These are phyloP conservation scores for Nymphicus hollandicus DNA, from an alignment of 2,113 vertebrate species.

Conservation along the genomic window DNA sequence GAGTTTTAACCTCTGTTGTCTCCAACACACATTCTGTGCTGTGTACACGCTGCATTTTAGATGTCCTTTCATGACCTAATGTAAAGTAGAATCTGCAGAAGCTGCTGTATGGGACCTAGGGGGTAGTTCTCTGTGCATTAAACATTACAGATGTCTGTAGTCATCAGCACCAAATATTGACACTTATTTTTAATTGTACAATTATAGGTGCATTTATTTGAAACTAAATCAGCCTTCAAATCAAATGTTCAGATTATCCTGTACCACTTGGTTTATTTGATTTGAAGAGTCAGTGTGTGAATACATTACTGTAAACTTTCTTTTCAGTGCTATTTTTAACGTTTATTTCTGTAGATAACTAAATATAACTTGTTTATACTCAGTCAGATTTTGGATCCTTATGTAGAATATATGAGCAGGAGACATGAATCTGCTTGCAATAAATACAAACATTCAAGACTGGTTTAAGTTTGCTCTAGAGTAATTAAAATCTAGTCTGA, in stretches of 20 bases:
- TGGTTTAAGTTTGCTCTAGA: constrained; percentile 34
- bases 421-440: constrained; percentile 81
- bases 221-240: constrained; percentile 69
- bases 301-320: constrained; percentile 77
- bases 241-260: constrained; percentile 51
- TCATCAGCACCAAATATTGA: constrained; percentile 64
- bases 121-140: constrained; percentile 61
- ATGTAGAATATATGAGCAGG: constrained; percentile 72
- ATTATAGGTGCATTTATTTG: constrained; percentile 61
- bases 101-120: constrained; percentile 36
- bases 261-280: constrained; percentile 60
- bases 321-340: constrained; percentile 83
- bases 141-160: constrained; percentile 54
- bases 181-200: constrained; percentile 66
- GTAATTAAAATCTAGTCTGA: not conserved
- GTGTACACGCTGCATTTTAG: constrained; percentile 33
- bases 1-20: constrained; percentile 52
- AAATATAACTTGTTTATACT: constrained; percentile 66
- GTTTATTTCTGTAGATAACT: constrained; percentile 79
- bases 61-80: constrained; percentile 32
- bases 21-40: constrained; percentile 36
- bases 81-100: constrained; percentile 65
- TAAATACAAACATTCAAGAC: constrained; percentile 76
- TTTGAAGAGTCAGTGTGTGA: constrained; percentile 66
- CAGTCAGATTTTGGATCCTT: constrained; percentile 72